Evolutionary conservation across 2,797 vertebrate genomes (phyloP).

Genomic region (Halcyon smyrnensis): DNA sequence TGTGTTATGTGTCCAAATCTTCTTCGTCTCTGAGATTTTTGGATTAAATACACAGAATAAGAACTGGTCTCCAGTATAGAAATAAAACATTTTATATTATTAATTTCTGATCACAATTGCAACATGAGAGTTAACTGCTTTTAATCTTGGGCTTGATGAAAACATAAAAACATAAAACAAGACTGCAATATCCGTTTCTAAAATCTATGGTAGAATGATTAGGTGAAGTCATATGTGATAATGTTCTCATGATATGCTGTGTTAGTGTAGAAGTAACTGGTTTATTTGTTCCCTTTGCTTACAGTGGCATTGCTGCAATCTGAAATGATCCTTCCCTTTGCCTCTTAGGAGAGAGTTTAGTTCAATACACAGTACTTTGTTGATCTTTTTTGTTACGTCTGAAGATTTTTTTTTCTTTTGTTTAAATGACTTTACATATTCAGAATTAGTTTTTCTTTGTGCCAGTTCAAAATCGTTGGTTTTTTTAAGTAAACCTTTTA

Average conservation of each 20-base stretch:
- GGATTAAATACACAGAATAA: background rate
- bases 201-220: background rate
- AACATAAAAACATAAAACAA: background rate
- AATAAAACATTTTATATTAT: background rate
- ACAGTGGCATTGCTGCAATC: background rate
- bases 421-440: background rate
- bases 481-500: conserved; percentile 19
- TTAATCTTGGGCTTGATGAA: background rate
- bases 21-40: background rate
- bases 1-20: background rate
- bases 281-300: background rate
- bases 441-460: conserved; percentile 43
- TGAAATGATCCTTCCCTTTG: background rate
- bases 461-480: conserved; percentile 10
- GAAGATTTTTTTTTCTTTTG: background rate
- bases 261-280: background rate
- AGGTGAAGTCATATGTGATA: background rate
- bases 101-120: background rate
- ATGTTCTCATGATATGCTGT: background rate
- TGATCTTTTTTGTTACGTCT: background rate
- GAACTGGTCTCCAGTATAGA: background rate
- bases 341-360: background rate
- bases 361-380: background rate
- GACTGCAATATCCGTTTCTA: background rate
- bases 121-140: background rate